Base-by-base conservation (phyloP, 1,140 invertebrate species). In the Telenomus remus region DNA sequence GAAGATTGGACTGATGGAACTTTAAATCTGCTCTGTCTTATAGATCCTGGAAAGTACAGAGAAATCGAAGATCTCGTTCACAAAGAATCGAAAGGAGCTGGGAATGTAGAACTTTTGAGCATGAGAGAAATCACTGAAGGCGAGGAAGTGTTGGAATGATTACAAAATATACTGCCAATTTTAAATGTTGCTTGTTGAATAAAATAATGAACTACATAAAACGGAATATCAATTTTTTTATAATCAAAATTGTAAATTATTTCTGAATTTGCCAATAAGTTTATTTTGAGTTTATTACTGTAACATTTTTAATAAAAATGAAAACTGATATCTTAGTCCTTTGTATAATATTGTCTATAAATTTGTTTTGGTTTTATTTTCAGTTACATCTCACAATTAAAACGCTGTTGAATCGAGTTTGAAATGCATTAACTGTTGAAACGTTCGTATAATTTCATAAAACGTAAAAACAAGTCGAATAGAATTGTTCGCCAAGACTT, bases 11-110 rank as follows among this genome's bases (percentile, higher is more conserved):
- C 93, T 49, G 91, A 90, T 78, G 92, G 93, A 12, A 91, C 91
- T 15, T 90, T 96, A 10, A 93, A 92, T 83, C 90, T 98, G 82
- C 91, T 95, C 16, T 93, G 96, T 75, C 86, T 97, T 5, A 95
- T 97, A 44, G 97, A 99, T 91, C 98, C 98, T 47, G 98, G 97
- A 7, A 92, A 94, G 76, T 98, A 95, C 82, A 91, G 96, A 82
- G 92, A 92, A 84, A 91, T 99, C 13, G 95, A 97, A 87, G 94
- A 97, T 70, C 81, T 98, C 53, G 90, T 98, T 10, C 89, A 92
- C 70, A 90, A 92, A 34, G 95, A 97, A 84, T 96, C 95, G 0
- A 97, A 95, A 89, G 96, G 96, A 2, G 90, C 91, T 80, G 96
- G 95, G 19, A 90, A 92, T 19, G 85, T 99, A 69, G 97, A 99